phyloP scores from a whole-genome alignment of 2,888 invertebrate species.

The Drosophila vallismaia region DNA sequence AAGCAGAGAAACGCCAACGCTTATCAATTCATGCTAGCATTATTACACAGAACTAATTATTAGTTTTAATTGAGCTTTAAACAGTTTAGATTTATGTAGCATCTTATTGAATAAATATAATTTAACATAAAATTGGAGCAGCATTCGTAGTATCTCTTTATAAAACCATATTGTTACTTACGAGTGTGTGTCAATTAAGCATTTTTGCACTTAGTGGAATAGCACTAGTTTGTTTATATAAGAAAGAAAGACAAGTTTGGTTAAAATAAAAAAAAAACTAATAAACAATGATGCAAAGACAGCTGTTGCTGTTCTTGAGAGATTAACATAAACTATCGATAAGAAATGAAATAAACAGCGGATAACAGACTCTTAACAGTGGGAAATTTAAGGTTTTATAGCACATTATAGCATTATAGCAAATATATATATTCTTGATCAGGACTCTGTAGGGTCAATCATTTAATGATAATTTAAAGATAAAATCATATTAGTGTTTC shows the following conservation, averaged over 20 bases:
- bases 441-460: no score
- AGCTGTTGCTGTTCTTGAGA: conserved; percentile 19
- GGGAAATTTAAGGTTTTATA: no score
- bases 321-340: conserved; percentile 9
- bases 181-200: neutral
- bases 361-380: neutral
- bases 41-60: conserved; percentile 23
- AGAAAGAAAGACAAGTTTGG: conserved; percentile 14
- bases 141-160: neutral
- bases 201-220: conserved; percentile 2
- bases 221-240: conserved; percentile 34
- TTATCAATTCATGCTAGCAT: conserved; percentile 81
- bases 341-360: neutral
- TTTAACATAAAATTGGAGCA: neutral
- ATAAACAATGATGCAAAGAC: conserved; percentile 30
- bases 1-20: conserved; percentile 46
- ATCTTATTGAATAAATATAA: conserved; percentile 16
- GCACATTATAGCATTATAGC: no score
- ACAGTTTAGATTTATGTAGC: conserved; percentile 32
- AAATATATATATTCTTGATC: neutral
- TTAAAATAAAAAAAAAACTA: conserved; percentile 29
- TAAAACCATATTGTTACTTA: neutral
- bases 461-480: no score
- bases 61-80: conserved; percentile 60
- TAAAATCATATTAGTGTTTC: neutral